Percentiles rank a stretch among this genome's conserved stretches.
Evolutionary conservation across 2,797 vertebrate species (phyloP).

Genomic region (Gambelia wislizenii): DNA sequence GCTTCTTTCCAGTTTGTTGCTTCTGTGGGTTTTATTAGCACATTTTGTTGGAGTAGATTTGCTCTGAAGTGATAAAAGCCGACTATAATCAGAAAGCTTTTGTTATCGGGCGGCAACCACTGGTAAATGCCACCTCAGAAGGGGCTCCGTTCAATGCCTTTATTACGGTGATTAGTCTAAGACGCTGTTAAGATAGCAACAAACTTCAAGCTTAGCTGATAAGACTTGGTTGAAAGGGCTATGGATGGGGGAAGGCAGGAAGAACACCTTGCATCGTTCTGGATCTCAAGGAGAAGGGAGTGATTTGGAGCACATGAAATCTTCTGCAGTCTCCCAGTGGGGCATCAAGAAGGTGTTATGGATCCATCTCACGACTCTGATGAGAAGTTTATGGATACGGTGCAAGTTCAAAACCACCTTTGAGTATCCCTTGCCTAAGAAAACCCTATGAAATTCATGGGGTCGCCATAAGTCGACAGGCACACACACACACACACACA

Average conservation of each 20-base stretch:
- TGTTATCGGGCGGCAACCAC: slow-evolving; percentile 60
- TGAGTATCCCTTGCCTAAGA: no score
- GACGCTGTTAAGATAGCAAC: slow-evolving; percentile 48
- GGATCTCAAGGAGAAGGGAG: neutral
- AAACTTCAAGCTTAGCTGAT: slow-evolving; percentile 59
- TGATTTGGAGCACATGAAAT: neutral
- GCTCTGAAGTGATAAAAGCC: slow-evolving; percentile 70
- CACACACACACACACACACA: no score
- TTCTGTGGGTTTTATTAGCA: slow-evolving; percentile 74
- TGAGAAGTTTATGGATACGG: no score
- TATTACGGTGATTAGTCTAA: slow-evolving; percentile 67
- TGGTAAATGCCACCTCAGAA: slow-evolving; percentile 69
- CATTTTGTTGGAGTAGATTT: slow-evolving; percentile 73
- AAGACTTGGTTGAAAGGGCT: slow-evolving; percentile 56
- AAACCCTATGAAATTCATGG: no score
- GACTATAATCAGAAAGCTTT: slow-evolving; percentile 70
- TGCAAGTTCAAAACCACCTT: no score
- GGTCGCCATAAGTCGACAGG: no score
- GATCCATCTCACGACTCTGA: neutral
- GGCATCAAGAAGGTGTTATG: neutral
- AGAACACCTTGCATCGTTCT: neutral
- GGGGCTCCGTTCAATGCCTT: slow-evolving; percentile 51
- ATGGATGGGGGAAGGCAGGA: slow-evolving; percentile 31
- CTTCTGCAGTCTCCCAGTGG: neutral
- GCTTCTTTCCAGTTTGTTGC: slow-evolving; percentile 70